These are phyloP conservation scores for Syrista parreyssii DNA, from an alignment of 2,888 invertebrate genomes.

Conservation along the genomic window DNA sequence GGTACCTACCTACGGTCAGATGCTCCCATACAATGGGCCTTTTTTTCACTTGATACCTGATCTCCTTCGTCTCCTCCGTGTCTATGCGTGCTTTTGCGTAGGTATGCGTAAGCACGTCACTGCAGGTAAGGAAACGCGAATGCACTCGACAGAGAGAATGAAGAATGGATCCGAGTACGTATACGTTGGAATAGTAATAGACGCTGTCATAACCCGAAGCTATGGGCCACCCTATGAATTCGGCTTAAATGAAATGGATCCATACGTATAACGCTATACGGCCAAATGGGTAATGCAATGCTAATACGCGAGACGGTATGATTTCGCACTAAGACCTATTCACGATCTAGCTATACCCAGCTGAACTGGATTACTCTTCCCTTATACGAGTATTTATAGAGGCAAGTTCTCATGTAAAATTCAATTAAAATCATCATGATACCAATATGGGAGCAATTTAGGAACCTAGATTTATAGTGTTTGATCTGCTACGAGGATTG, in stretches of 20 bases:
- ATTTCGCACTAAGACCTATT: neutral
- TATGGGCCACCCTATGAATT: constrained; percentile 60
- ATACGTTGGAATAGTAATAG: constrained; percentile 36
- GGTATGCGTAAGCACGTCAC: constrained; percentile 3
- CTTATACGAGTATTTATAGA: neutral
- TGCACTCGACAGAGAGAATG: constrained; percentile 17
- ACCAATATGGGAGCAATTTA: neutral
- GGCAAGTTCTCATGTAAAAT: neutral
- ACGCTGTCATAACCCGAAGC: constrained; percentile 40
- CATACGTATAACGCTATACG: constrained; percentile 15
- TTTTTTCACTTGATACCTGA: constrained; percentile 61
- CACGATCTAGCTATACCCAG: neutral
- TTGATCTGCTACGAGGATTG: neutral
- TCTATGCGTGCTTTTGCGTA: constrained; percentile 11
- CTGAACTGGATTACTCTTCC: neutral
- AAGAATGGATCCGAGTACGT: constrained; percentile 19
- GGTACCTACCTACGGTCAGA: constrained; percentile 64
- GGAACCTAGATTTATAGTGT: neutral
- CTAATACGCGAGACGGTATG: constrained; percentile 53
- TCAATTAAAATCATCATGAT: neutral
- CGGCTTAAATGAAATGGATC: constrained; percentile 66
- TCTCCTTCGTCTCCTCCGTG: constrained; percentile 38
- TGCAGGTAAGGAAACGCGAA: constrained; percentile 24
- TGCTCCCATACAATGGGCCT: constrained; percentile 62
- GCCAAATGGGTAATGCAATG: constrained; percentile 58